Percentiles rank a stretch among this genome's conserved stretches.
Conservation (phyloP, 2,113 vertebrate genomes). For the Silurus asotus region DNA sequence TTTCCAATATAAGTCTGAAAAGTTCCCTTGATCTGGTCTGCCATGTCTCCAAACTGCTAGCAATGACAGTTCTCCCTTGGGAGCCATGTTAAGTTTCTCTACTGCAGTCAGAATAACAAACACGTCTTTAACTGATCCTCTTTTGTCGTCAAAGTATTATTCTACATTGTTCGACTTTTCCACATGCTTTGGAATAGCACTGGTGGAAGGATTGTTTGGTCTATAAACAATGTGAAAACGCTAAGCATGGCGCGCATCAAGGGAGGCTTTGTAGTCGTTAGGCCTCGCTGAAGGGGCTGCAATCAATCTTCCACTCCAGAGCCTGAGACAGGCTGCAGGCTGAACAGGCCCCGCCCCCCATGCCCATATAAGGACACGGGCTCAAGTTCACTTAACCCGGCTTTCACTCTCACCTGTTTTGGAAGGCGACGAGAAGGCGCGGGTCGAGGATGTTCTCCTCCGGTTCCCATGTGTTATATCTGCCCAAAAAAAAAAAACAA, state of each 20-base stretch:
- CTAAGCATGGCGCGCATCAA: slow-evolving; percentile 42
- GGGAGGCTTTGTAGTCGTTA: slow-evolving; percentile 49
- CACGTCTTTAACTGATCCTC: not conserved
- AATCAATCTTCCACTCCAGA: slow-evolving; percentile 46
- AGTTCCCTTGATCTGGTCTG: not conserved
- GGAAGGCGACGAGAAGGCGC: slow-evolving; percentile 76
- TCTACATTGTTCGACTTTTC: slow-evolving; percentile 19
- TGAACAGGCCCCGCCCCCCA: slow-evolving; percentile 66
- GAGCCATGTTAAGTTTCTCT: slow-evolving; percentile 4
- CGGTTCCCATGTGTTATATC: slow-evolving; percentile 81
- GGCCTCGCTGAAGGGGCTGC: slow-evolving; percentile 42
- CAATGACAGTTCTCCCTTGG: slow-evolving; percentile 9
- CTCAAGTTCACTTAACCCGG: slow-evolving; percentile 48
- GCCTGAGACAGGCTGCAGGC: slow-evolving; percentile 50
- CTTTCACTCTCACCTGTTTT: slow-evolving; percentile 75
- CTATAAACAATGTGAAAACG: slow-evolving; percentile 42
- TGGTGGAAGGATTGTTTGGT: slow-evolving; percentile 37
- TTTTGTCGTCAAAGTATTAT: not conserved
- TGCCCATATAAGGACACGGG: slow-evolving; percentile 71
- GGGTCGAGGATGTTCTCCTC: slow-evolving; percentile 82
- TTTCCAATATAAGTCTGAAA: not conserved
- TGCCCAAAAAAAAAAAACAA: slow-evolving; percentile 48
- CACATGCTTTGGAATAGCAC: slow-evolving; percentile 17
- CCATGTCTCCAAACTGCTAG: not conserved
- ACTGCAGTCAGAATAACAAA: not conserved